phyloP scores from a whole-genome alignment of 2,888 invertebrate genomes.

The Anagyrus pseudococci region DNA sequence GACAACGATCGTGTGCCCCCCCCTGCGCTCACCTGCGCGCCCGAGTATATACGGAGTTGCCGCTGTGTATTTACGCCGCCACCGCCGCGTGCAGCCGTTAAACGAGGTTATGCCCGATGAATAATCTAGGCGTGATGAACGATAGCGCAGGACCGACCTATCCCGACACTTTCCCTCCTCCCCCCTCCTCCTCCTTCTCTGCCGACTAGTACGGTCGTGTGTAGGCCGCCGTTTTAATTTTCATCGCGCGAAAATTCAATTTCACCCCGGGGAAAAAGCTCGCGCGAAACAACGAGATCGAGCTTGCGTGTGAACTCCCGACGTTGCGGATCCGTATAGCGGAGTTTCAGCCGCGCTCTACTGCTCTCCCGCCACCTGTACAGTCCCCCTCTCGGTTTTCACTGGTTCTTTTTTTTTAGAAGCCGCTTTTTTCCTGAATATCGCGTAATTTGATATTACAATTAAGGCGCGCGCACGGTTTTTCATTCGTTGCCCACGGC shows the following conservation, averaged over 20 bases:
- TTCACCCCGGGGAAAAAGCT: constrained; percentile 9
- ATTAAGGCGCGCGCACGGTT: neutral
- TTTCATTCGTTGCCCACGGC: neutral
- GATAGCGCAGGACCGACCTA: neutral
- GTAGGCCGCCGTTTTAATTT: constrained; percentile 20
- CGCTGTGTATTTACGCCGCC: constrained; percentile 4
- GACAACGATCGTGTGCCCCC: constrained; percentile 34
- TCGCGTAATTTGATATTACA: constrained; percentile 18
- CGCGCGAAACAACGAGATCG: constrained; percentile 14
- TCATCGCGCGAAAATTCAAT: constrained; percentile 23
- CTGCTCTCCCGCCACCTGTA: too few species aligned
- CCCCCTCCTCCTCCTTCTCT: too few species aligned
- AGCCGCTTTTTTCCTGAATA: constrained; percentile 15
- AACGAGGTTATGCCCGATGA: constrained; percentile 23
- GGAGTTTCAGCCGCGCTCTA: too few species aligned
- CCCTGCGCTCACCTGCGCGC: too few species aligned
- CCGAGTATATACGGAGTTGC: too few species aligned
- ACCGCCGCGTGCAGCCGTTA: constrained; percentile 13
- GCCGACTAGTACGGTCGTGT: too few species aligned
- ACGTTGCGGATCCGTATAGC: constrained; percentile 6
- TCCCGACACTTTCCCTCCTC: too few species aligned
- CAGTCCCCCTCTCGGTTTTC: too few species aligned
- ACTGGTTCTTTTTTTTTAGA: neutral
- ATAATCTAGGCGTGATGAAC: constrained; percentile 9
- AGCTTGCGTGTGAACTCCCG: constrained; percentile 3